Evolutionary conservation across 2,797 vertebrate species (phyloP).

Genomic region (Sebastes umbrosus): DNA sequence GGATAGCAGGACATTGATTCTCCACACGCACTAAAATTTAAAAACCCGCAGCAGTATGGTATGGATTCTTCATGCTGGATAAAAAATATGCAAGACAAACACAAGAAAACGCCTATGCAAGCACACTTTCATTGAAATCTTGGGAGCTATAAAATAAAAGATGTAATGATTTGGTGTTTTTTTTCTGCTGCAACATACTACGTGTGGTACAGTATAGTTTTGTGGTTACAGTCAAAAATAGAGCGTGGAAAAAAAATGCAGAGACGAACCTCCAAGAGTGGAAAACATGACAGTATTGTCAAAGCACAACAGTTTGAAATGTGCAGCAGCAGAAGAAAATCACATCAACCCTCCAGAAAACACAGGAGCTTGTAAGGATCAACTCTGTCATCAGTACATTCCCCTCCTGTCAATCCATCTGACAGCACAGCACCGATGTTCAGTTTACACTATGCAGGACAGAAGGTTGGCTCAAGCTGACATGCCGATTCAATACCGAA

Average conservation of each 20-base stretch:
- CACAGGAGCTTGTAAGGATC: conserved; percentile 37
- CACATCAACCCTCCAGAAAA: conserved; percentile 16
- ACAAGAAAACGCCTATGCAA: conserved; percentile 27
- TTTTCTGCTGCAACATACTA: conserved; percentile 12
- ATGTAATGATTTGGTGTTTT: conserved; percentile 22
- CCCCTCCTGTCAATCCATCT: conserved; percentile 42
- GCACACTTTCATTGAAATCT: conserved; percentile 42
- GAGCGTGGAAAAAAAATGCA: not conserved
- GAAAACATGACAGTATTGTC: conserved; percentile 18
- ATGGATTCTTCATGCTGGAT: conserved; percentile 51
- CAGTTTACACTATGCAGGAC: conserved; percentile 5
- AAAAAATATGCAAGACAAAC: conserved; percentile 41
- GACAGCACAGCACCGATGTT: conserved; percentile 9
- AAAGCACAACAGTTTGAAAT: conserved; percentile 23
- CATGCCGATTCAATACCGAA: not conserved
- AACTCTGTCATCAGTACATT: conserved; percentile 28
- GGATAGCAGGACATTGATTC: conserved; percentile 57
- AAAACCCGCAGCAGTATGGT: conserved; percentile 43
- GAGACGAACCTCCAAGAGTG: not conserved
- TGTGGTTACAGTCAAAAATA: conserved; percentile 4
- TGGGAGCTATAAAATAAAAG: conserved; percentile 41
- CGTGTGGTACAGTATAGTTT: not conserved
- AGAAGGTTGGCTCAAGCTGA: not conserved
- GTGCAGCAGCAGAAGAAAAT: conserved; percentile 21
- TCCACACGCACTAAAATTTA: conserved; percentile 51